A percentile compares a stretch with the other conserved stretches of the same genome.
phyloP scores from a whole-genome alignment of 1,140 invertebrate genomes.

The Maniola jurtina region DNA sequence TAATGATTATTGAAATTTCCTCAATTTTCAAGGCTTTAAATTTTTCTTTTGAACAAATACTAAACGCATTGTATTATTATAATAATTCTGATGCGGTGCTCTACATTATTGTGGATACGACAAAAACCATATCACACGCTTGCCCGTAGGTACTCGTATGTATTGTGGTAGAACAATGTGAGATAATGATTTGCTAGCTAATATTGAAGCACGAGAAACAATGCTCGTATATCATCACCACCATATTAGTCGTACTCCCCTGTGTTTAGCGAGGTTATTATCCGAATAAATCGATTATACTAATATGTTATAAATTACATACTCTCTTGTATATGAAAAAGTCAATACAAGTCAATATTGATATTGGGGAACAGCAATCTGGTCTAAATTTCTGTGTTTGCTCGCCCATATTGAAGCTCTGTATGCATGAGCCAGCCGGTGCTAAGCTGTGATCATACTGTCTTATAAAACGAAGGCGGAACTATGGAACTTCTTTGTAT shows the following conservation, averaged over 20 bases:
- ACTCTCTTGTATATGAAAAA: slow-evolving; percentile 37
- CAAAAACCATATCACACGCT: not conserved
- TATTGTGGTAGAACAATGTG: slow-evolving; percentile 2
- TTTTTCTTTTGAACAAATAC: too few relatives aligned
- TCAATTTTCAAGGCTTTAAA: too few relatives aligned
- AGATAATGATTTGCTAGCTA: slow-evolving; percentile 1
- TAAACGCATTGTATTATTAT: too few relatives aligned
- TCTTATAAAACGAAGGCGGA: slow-evolving; percentile 19
- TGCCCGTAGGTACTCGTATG: not conserved
- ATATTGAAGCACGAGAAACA: slow-evolving; percentile 16
- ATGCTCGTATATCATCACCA: slow-evolving; percentile 11
- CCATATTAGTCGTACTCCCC: slow-evolving; percentile 15
- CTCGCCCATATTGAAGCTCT: slow-evolving; percentile 48
- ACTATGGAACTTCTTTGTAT: not conserved
- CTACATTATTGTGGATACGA: not conserved
- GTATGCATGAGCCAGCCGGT: slow-evolving; percentile 48
- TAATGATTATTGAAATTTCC: too few relatives aligned
- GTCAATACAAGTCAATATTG: slow-evolving; percentile 46
- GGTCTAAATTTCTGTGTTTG: slow-evolving; percentile 63
- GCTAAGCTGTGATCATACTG: slow-evolving; percentile 42
- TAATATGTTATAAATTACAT: slow-evolving; percentile 2
- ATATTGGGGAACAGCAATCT: slow-evolving; percentile 44
- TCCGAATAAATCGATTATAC: slow-evolving; percentile 14
- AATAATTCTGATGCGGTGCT: too few relatives aligned
- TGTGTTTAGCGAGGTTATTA: slow-evolving; percentile 12